Base-by-base conservation (phyloP, 2,113 vertebrate genomes). In the Daphoenositta chrysoptera region DNA sequence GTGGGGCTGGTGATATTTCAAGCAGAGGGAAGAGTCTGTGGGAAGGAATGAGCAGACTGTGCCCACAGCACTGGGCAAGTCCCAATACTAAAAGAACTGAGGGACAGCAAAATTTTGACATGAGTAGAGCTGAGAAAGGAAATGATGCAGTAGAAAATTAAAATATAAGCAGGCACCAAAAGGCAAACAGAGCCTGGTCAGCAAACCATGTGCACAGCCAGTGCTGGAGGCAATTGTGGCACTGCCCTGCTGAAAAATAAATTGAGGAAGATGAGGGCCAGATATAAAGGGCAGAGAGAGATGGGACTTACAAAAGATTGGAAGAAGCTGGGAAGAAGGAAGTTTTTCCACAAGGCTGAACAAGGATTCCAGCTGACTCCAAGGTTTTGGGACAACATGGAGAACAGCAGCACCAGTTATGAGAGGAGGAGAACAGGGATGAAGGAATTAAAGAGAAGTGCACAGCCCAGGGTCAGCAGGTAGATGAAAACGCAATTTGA, bases 231-330 rank as follows among this genome's bases (percentile, higher is more conserved):
- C 27, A 78, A n/a, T 33, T 17, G 15, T 23, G 22, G 44, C 53
- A 66, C 10, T 5, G 54, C 45, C 11, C 8, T n/a, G 33, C 24
- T 73, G 50, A 73, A 80, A 87, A 51, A 44, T 45, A 17, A 65
- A 87, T 13, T 2, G n/a, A 57, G 42, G 61, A 84, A 37, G 26
- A 35, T 47, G 58, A 53, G 11, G 27, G 22, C 4, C 27, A 69
- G 40, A 31, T 19, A n/a, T 8, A 78, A 78, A 33, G 17, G 17
- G 10, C n/a, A 82, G 50, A n/a, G n/a, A 37, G 6, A 7, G 26
- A 31, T 0, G 0, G 15, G 31, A 40, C 16, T 18, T 3, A 14
- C 1, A 58, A 84, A 78, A 44, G 8, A 45, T 8, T 1, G 1
- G 42, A 45, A 83, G 9, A 54, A 45, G 18, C 3, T 14, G 4